phyloP scores from a whole-genome alignment of 2,888 invertebrate species.

The Resseliella maxima region DNA sequence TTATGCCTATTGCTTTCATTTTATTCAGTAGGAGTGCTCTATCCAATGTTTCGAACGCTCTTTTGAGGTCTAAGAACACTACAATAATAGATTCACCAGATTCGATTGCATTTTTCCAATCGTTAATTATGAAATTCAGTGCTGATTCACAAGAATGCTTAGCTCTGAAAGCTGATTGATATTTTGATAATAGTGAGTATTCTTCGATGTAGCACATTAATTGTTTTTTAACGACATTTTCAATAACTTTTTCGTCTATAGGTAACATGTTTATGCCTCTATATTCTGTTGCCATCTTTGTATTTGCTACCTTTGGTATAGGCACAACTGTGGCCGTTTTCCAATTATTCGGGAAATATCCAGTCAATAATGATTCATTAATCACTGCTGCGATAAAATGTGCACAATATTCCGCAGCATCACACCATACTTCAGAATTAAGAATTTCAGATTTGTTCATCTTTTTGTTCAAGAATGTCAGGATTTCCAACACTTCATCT shows the following conservation, averaged over 20 bases:
- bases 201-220: not conserved
- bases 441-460: no score
- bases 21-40: not conserved
- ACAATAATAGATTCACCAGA: not conserved
- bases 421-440: not conserved
- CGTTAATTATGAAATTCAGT: not conserved
- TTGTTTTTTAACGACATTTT: not conserved
- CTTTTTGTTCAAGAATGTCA: no score
- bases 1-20: not conserved
- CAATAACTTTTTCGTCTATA: constrained; percentile 1
- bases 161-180: constrained; percentile 9
- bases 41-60: constrained; percentile 22
- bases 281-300: not conserved
- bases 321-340: not conserved
- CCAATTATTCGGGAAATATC: not conserved
- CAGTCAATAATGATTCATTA: not conserved
- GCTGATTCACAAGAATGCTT: constrained; percentile 37
- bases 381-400: not conserved
- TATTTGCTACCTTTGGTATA: not conserved
- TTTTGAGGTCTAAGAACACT: constrained; percentile 10
- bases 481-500: no score
- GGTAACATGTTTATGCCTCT: not conserved
- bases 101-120: not conserved
- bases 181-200: not conserved
- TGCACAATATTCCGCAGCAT: not conserved